Percentiles rank a stretch among this genome's conserved stretches.
Evolutionary conservation across 2,113 vertebrate species (phyloP).

Genomic region (Eira barbara): DNA sequence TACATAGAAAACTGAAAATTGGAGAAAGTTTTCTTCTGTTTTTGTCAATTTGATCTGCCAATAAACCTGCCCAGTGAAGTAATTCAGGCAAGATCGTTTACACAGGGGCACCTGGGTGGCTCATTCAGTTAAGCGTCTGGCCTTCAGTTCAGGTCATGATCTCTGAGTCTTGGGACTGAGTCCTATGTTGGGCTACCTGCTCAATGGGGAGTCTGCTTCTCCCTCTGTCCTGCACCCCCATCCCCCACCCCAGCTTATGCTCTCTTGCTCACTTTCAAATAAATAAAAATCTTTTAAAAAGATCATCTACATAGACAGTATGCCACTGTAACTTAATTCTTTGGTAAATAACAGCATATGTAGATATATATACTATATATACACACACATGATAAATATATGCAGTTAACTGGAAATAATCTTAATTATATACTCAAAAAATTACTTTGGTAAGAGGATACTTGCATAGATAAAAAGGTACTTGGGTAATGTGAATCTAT

Average conservation of each 20-base stretch:
- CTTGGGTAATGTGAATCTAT: not conserved
- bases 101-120: too few relatives aligned
- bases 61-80: not conserved
- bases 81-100: not conserved
- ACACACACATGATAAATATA: too few relatives aligned
- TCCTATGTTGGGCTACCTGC: too few relatives aligned
- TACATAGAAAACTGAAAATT: not conserved
- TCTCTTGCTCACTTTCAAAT: too few relatives aligned
- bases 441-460: not conserved
- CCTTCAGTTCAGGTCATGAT: too few relatives aligned
- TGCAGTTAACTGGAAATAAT: not conserved
- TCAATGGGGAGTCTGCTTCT: too few relatives aligned
- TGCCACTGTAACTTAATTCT: not conserved
- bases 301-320: not conserved
- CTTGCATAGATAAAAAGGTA: not conserved
- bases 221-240: too few relatives aligned
- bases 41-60: not conserved
- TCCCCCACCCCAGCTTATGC: too few relatives aligned
- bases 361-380: too few relatives aligned
- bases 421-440: not conserved
- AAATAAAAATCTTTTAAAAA: too few relatives aligned
- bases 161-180: too few relatives aligned
- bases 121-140: too few relatives aligned
- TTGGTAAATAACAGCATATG: not conserved
- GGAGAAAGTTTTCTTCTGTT: not conserved